Conservation (phyloP, 2,888 invertebrate species). For the Papilio demoleus region DNA sequence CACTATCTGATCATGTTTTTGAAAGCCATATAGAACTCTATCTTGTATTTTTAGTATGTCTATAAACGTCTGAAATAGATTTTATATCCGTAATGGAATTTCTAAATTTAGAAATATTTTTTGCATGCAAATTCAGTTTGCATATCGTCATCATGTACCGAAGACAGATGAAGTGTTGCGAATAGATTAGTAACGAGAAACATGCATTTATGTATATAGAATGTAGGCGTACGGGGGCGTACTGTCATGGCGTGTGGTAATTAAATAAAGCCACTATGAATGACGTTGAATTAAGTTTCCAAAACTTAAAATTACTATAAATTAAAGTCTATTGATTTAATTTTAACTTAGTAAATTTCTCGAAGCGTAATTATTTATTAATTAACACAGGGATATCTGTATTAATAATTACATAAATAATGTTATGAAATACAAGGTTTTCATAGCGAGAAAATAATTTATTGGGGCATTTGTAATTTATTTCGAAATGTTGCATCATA, state of each 20-base stretch:
- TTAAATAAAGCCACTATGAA: neutral
- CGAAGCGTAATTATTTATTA: neutral
- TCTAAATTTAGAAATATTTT: neutral
- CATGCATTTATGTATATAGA: neutral
- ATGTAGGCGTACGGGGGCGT: neutral
- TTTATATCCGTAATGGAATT: neutral
- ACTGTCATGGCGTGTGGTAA: neutral
- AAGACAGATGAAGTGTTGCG: slow-evolving; percentile 6
- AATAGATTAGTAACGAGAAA: neutral
- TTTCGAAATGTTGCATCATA: slow-evolving; percentile 7
- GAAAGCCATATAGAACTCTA: neutral
- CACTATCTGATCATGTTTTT: neutral
- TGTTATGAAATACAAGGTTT: neutral
- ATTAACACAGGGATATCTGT: neutral
- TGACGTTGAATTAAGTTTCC: neutral
- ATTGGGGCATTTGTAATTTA: neutral
- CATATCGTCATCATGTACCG: neutral
- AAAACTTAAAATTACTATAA: neutral
- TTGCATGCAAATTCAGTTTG: slow-evolving; percentile 15
- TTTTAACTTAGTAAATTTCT: neutral
- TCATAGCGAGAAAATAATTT: neutral
- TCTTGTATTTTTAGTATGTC: neutral
- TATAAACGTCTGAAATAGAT: neutral
- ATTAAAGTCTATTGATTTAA: neutral
- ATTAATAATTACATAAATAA: neutral